Evolutionary conservation across 2,797 vertebrate genomes (phyloP).

Genomic region (Distichodus sexfasciatus): DNA sequence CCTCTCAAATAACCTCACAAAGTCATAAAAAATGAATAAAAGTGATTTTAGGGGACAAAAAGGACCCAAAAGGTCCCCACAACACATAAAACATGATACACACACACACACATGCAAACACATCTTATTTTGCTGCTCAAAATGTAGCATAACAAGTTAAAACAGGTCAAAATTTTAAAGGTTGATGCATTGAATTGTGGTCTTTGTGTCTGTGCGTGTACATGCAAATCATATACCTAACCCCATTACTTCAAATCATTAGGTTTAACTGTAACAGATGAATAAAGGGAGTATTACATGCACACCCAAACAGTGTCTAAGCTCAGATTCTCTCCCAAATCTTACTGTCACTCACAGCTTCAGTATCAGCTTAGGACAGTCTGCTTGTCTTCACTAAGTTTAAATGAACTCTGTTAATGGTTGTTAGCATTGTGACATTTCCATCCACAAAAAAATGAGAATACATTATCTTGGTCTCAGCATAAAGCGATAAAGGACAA

Average conservation of each 20-base stretch:
- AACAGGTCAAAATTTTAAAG: conserved; percentile 51
- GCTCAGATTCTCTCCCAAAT: not conserved
- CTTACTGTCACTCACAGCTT: not conserved
- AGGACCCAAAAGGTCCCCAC: too few relatives aligned
- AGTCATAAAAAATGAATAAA: too few relatives aligned
- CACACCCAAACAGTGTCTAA: conserved; percentile 17
- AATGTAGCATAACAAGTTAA: conserved; percentile 47
- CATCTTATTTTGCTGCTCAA: conserved; percentile 36
- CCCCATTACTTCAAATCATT: conserved; percentile 38
- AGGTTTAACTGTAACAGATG: conserved; percentile 27
- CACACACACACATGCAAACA: conserved; percentile 24
- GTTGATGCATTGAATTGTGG: not conserved
- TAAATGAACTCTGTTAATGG: too few relatives aligned
- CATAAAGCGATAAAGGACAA: too few relatives aligned
- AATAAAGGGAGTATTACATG: conserved; percentile 15
- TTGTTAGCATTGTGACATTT: too few relatives aligned
- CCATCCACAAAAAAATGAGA: too few relatives aligned
- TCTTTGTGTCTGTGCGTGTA: conserved; percentile 18
- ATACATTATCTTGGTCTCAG: too few relatives aligned
- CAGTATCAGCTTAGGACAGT: not conserved
- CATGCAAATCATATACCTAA: too few relatives aligned
- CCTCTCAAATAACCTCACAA: too few relatives aligned
- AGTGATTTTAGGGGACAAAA: too few relatives aligned
- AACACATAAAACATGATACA: too few relatives aligned
- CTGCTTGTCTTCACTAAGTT: too few relatives aligned